These are phyloP conservation scores for Cistogaster globosa DNA, from an alignment of 2,888 invertebrate genomes.

Conservation along the genomic window DNA sequence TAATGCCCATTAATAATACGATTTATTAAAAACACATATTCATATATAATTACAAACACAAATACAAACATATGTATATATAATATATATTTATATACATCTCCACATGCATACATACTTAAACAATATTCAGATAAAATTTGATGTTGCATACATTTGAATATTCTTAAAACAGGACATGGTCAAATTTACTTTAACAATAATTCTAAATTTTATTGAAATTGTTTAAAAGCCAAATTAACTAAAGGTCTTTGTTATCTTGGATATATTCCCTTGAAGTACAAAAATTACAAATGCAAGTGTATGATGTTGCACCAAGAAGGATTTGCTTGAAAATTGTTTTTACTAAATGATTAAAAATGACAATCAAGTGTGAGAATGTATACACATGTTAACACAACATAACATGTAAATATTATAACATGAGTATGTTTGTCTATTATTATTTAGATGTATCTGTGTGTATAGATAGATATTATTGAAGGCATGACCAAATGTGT, in stretches of 20 bases:
- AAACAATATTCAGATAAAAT: not conserved
- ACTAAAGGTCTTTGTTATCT: not conserved
- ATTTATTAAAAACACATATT: not conserved
- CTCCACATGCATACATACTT: not conserved
- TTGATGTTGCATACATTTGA: not conserved
- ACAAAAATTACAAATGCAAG: not conserved
- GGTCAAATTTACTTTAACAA: not conserved
- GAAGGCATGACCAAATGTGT: constrained; percentile 65
- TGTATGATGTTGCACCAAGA: constrained; percentile 11
- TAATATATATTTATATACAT: too few species aligned
- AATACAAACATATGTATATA: too few species aligned
- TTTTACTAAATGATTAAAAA: constrained; percentile 21
- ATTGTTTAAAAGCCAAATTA: not conserved
- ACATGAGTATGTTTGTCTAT: constrained; percentile 6
- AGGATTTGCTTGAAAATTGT: constrained; percentile 32
- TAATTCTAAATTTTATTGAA: not conserved
- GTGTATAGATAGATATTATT: not conserved
- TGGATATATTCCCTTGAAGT: not conserved
- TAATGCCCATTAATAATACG: constrained; percentile 43
- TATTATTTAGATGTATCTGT: constrained; percentile 9
- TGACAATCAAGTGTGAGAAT: constrained; percentile 59
- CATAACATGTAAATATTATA: not conserved
- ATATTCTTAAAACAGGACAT: not conserved
- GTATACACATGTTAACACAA: constrained; percentile 49
- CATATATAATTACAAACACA: not conserved